Conservation (phyloP, 2,113 vertebrate species). For the Chrysochloris asiatica region DNA sequence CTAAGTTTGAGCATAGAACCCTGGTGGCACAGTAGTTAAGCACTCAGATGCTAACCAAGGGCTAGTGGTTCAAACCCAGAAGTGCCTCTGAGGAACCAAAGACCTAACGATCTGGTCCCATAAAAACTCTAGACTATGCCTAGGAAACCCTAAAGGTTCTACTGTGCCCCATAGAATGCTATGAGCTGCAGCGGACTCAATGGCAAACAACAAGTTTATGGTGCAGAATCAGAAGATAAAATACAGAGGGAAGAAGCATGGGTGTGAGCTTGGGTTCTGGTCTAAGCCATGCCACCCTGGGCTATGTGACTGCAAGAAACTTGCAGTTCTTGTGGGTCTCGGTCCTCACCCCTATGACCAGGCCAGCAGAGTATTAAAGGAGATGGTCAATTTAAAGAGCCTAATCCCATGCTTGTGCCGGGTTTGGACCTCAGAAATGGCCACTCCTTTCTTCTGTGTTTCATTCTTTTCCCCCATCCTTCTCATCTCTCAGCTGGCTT, state of each 20-base stretch:
- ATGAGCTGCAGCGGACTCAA: too few relatives aligned
- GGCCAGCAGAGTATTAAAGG: not conserved
- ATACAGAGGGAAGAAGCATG: not conserved
- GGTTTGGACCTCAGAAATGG: not conserved
- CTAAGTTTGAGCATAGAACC: too few relatives aligned
- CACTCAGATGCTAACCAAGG: too few relatives aligned
- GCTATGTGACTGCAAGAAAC: not conserved
- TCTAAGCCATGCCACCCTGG: not conserved
- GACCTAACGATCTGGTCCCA: too few relatives aligned
- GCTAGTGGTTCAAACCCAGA: too few relatives aligned
- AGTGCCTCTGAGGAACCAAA: too few relatives aligned
- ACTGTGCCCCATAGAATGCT: too few relatives aligned
- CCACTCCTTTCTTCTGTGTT: not conserved
- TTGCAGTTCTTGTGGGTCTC: not conserved
- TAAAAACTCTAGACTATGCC: too few relatives aligned
- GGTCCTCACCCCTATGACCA: not conserved
- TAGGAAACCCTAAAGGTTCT: too few relatives aligned
- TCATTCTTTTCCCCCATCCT: not conserved
- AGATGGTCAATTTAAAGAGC: not conserved
- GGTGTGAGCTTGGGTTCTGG: not conserved
- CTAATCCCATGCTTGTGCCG: not conserved
- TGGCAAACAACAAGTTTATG: too few relatives aligned
- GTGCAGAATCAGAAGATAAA: not conserved
- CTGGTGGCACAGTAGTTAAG: too few relatives aligned
- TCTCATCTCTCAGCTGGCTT: too few relatives aligned